A percentile compares a stretch with the other conserved stretches of the same genome.
These are phyloP conservation scores for Dryoscopus gambensis DNA, from an alignment of 2,113 vertebrate genomes.

Conservation along the genomic window DNA sequence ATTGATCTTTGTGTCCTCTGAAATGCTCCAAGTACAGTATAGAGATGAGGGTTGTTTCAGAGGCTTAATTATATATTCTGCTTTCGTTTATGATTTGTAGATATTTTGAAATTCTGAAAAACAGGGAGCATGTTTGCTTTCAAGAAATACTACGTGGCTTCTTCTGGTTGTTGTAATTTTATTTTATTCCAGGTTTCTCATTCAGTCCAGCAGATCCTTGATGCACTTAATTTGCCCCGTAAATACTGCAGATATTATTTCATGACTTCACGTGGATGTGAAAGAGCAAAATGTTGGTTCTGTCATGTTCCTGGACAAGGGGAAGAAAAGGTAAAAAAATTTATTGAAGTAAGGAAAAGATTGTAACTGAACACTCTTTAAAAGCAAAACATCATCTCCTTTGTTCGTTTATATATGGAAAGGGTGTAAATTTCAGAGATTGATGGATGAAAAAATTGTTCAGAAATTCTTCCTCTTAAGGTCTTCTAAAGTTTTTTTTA, in stretches of 20 bases:
- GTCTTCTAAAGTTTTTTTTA: neutral
- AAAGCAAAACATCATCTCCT: neutral
- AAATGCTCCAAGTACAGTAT: neutral
- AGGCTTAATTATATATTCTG: neutral
- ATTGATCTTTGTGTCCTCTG: neutral
- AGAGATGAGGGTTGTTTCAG: neutral
- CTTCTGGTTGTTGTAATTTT: neutral
- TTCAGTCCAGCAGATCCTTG: conserved; percentile 61
- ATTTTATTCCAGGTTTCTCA: conserved; percentile 35
- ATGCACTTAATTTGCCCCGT: conserved; percentile 53
- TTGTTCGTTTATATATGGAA: neutral
- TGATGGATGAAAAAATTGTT: neutral
- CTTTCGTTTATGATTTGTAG: neutral
- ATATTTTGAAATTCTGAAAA: neutral
- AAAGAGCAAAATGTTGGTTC: conserved; percentile 77
- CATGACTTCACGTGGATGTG: conserved; percentile 77
- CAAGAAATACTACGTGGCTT: neutral
- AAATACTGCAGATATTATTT: conserved; percentile 89
- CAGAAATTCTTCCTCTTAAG: neutral
- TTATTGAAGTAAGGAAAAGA: neutral
- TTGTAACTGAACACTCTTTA: neutral
- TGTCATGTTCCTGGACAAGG: conserved; percentile 77
- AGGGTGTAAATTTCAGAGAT: neutral
- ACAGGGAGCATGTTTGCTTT: neutral
- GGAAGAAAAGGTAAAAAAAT: conserved; percentile 84